Evolutionary conservation across 1,140 invertebrate species (phyloP).

Genomic region (Schlechtendalia chinensis): DNA sequence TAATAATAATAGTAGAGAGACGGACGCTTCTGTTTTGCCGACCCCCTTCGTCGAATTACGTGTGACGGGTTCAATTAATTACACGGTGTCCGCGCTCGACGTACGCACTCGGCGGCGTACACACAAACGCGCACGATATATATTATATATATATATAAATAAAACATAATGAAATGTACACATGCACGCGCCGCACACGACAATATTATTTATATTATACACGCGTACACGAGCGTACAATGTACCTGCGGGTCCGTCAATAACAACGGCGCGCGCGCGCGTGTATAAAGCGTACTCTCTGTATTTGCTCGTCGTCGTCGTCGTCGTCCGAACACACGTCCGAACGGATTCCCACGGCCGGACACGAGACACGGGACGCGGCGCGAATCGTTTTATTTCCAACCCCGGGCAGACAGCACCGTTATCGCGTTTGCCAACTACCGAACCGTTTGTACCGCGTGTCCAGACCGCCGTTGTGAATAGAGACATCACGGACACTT

Average conservation of each 20-base stretch:
- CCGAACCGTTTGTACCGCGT: no score
- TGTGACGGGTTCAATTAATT: conserved; percentile 46
- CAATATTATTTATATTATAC: no score
- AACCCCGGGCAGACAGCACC: no score
- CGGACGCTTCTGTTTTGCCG: conserved; percentile 29
- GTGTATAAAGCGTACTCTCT: no score
- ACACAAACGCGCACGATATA: neutral
- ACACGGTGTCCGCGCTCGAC: conserved; percentile 16
- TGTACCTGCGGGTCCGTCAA: conserved; percentile 38
- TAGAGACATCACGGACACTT: no score
- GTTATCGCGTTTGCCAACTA: no score
- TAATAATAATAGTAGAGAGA: neutral
- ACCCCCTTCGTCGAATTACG: conserved; percentile 36
- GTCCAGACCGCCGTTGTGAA: no score
- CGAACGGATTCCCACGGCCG: conserved; percentile 17
- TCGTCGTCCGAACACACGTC: conserved; percentile 24
- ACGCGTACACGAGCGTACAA: no score
- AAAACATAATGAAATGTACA: no score
- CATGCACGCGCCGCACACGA: no score
- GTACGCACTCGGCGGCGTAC: no score
- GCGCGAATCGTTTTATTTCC: neutral
- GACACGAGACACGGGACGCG: neutral
- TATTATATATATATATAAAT: neutral
- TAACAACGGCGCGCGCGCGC: neutral
- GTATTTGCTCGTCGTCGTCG: conserved; percentile 33